These are phyloP conservation scores for Prionailurus viverrinus DNA, from an alignment of 2,113 vertebrate species.

Conservation along the genomic window DNA sequence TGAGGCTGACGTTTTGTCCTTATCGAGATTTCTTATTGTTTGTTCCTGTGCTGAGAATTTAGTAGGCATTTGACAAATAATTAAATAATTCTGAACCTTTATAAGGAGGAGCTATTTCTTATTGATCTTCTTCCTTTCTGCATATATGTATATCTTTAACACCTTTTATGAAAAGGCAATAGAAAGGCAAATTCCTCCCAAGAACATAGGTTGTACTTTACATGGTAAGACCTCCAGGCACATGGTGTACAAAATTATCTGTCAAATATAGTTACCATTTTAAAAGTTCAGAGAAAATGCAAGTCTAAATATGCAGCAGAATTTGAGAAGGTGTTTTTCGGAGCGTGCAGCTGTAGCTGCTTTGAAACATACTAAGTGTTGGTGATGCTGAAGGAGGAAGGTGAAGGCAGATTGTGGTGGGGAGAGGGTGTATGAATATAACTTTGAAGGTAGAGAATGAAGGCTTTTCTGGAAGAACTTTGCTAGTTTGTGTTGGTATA, in stretches of 20 bases:
- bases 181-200: neutral
- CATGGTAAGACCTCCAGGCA: neutral
- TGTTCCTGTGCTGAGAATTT: slow-evolving; percentile 36
- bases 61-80: slow-evolving; percentile 33
- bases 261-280: neutral
- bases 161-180: neutral
- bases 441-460: neutral
- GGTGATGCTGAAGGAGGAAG: neutral
- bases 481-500: neutral
- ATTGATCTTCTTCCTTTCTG: neutral
- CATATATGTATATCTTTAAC: neutral
- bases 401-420: neutral
- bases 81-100: slow-evolving; percentile 15
- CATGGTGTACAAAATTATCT: neutral
- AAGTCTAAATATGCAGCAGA: neutral
- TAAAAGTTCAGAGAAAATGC: slow-evolving; percentile 34
- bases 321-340: slow-evolving; percentile 48
- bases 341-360: neutral
- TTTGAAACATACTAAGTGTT: neutral
- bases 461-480: neutral
- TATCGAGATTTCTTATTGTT: slow-evolving; percentile 12
- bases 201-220: neutral
- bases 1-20: slow-evolving; percentile 10
- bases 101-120: neutral
- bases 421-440: neutral